Conservation (phyloP, 2,113 vertebrate species). For the Zapornia atra region DNA sequence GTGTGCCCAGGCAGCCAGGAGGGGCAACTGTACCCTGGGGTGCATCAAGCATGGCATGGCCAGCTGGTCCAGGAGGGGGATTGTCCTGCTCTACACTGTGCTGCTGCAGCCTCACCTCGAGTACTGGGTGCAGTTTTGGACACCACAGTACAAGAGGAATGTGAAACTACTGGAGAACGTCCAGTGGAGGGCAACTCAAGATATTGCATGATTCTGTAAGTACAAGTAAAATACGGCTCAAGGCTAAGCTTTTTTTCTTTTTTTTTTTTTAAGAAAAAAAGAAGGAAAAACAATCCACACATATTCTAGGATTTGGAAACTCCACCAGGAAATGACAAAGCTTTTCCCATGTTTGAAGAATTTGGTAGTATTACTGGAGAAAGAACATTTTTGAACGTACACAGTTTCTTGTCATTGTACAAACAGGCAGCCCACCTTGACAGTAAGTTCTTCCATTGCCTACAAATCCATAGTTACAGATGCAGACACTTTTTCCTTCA, state of each 20-base stretch:
- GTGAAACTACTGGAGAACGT: no score
- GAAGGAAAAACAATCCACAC: background rate
- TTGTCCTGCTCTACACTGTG: no score
- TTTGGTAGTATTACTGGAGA: background rate
- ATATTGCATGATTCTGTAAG: no score
- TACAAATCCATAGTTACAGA: constrained; percentile 93
- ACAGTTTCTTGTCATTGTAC: background rate
- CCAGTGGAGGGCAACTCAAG: no score
- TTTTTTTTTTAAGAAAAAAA: background rate
- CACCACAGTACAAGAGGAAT: no score
- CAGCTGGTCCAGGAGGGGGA: no score
- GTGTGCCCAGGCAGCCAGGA: no score
- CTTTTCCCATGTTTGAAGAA: background rate
- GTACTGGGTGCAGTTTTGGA: no score
- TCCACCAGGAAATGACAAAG: background rate
- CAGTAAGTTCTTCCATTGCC: constrained; percentile 90
- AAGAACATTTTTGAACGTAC: background rate
- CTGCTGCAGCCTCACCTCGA: no score
- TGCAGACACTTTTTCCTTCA: constrained; percentile 84
- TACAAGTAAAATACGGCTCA: background rate
- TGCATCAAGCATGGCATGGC: no score
- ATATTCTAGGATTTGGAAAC: background rate
- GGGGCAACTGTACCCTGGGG: no score
- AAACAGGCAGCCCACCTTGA: constrained; percentile 78
- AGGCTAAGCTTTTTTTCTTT: no score